Evolutionary conservation across 92 coral and sea anemone species (phyloP).

Genomic region (Epizoanthus ramosus): DNA sequence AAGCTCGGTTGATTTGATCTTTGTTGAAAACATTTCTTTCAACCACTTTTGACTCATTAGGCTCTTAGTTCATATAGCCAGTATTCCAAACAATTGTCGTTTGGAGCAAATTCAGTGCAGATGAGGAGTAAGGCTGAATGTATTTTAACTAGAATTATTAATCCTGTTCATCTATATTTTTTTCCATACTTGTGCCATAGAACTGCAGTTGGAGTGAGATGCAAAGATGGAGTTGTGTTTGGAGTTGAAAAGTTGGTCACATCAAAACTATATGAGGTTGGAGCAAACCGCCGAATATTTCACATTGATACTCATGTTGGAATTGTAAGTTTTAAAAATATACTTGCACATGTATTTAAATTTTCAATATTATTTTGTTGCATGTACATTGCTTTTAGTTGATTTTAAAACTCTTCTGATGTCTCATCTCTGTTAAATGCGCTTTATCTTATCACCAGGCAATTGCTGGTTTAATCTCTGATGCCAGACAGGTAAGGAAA

Average conservation of each 20-base stretch:
- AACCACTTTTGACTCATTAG: no score
- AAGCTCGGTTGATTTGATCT: no score
- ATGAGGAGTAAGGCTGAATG: no score
- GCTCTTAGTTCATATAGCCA: no score
- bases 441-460: conserved; percentile 53
- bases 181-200: conserved; percentile 33
- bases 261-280: conserved; percentile 91
- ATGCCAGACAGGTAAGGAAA: conserved; percentile 90
- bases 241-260: conserved; percentile 97
- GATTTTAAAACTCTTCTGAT: no score
- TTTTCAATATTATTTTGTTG: neutral
- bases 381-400: no score
- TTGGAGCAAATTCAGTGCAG: neutral
- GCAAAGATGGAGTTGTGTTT: conserved; percentile 97
- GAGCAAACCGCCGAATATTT: conserved; percentile 93
- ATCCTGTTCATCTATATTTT: neutral
- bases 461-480: conserved; percentile 94
- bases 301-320: conserved; percentile 97
- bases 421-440: neutral
- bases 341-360: no score
- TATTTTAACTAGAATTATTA: neutral
- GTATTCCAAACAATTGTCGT: no score
- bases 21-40: no score
- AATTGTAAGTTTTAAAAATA: conserved; percentile 65
- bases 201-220: conserved; percentile 88